These are phyloP conservation scores for Helicoverpa assulta DNA, from an alignment of 2,888 invertebrate genomes.

Conservation along the genomic window DNA sequence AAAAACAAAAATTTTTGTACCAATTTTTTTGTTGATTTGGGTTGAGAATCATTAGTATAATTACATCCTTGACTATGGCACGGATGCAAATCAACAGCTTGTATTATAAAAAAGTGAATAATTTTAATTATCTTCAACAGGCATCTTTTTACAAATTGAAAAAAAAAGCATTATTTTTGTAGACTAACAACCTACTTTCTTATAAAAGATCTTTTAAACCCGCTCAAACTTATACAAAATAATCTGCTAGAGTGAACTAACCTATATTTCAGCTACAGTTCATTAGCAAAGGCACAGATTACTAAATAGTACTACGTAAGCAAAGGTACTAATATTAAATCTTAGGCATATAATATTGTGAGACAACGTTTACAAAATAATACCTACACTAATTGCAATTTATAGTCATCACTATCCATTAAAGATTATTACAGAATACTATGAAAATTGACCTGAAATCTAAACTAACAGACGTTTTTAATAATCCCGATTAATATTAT, in stretches of 20 bases:
- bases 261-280: slow-evolving; percentile 21
- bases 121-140: too few relatives aligned
- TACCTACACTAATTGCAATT: slow-evolving; percentile 27
- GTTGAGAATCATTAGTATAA: too few relatives aligned
- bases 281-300: slow-evolving; percentile 6
- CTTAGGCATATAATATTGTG: slow-evolving; percentile 10
- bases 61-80: too few relatives aligned
- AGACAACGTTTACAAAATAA: slow-evolving; percentile 1
- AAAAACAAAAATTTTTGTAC: too few relatives aligned
- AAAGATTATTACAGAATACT: not conserved
- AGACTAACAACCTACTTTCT: too few relatives aligned
- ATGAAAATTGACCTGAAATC: not conserved
- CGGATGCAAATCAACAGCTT: too few relatives aligned
- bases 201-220: too few relatives aligned
- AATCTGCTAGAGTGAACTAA: not conserved
- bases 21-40: too few relatives aligned
- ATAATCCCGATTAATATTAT: not conserved
- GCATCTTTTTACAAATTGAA: too few relatives aligned
- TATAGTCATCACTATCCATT: not conserved
- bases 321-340: slow-evolving; percentile 6
- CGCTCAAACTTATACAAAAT: not conserved
- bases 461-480: not conserved
- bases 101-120: not conserved
- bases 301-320: too few relatives aligned
- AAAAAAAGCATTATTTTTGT: too few relatives aligned